Evolutionary conservation across 2,797 vertebrate genomes (phyloP), one percentile per base, ranked within the genome.

Genomic region (Oceanodroma leucorhoa): DNA sequence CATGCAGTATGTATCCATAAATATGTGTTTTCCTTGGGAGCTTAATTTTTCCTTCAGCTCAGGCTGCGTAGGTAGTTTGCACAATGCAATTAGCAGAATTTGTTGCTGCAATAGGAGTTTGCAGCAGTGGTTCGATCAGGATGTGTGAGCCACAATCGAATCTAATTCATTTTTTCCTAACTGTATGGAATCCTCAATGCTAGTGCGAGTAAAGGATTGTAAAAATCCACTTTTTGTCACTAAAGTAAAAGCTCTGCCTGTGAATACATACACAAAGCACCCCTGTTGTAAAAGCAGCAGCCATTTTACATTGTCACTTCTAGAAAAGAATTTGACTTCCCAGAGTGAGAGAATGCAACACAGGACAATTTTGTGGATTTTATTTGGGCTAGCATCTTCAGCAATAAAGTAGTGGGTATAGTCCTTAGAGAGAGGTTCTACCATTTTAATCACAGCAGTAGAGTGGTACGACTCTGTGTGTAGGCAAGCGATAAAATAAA

Each of bases 91-190:
- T 90, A 90, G 53, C 41, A 92, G 75, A 92, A 94, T 93, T 95
- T 92, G 70, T 87, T 87, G 77, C 75, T 89, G 85, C 81, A 85
- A 12, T 24, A 90, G 43, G 55, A 87, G 34, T 79, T 89, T 84
- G 67, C n/a, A 66, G 34, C 30, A 76, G 48, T 60, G 19, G 19
- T 94, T 89, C 67, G 60, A 69, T 87, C 51, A 84, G 62, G 32
- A 87, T 3, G 5, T 48, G 54, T 57, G 36, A 95, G 29, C 32
- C n/a, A 77, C 62, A 60, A 53, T 75, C 3, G 0, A 93, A 89
- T 70, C n/a, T 81, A 95, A 84, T 82, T 95, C 6, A 54, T 90
- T 95, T 95, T 95, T 86, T 80, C 75, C 41, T 89, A 54, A 51
- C 66, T 76, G 4, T 45, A 58, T 62, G n/a, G 70, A 87, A 38